Evolutionary conservation across 2,113 vertebrate species (phyloP), one percentile per base, ranked within the genome.

Genomic region (Colossoma macropomum): DNA sequence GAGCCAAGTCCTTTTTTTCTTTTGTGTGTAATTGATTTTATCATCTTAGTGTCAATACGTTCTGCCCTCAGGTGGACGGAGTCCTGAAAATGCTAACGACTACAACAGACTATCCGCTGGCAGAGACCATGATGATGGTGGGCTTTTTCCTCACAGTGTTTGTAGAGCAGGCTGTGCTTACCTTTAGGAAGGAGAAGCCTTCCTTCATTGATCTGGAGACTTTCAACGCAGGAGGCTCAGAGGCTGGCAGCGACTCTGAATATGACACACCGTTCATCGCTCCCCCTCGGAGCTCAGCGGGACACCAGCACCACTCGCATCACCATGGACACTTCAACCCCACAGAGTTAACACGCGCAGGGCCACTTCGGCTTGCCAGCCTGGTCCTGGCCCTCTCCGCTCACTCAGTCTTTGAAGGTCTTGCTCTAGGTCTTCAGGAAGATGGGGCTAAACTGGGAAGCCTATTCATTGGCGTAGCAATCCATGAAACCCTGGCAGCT

Each of bases 161-260:
- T 0, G 92, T 97, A 76, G 97, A 98, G 85, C 97, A 98, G 89
- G 87, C 95, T 5, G n/a, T 98, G 54, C 90, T 98, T 77, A 96
- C 94, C 65, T 96, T 97, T 86, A 93, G 93, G 88, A 97, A 95
- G 88, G 96, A 98, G 85, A 95, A 94, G 9, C 97, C 96, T 0
- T 94, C 97, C 27, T 98, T 98, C 90, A 98, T 98, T 6, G 95
- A 97, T 93, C 87, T 98, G 80, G 96, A 99, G 89, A 98, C 97
- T 12, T 97, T 99, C 91, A 98, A 97, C 0, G 95, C 95, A 0
- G 92, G 91, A 0, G 95, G 96, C 25, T 98, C 97, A 0, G 97
- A 98, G 1, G 93, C 74, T 0, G 97, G 97, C 81, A 99, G 97
- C 0, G 97, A 98, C 94, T 98, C 98, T 0, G 98, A 98, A 77